Evolutionary conservation across 2,888 invertebrate genomes (phyloP), one percentile per base, ranked within the genome.

Genomic region (Stictocephala bisonia): DNA sequence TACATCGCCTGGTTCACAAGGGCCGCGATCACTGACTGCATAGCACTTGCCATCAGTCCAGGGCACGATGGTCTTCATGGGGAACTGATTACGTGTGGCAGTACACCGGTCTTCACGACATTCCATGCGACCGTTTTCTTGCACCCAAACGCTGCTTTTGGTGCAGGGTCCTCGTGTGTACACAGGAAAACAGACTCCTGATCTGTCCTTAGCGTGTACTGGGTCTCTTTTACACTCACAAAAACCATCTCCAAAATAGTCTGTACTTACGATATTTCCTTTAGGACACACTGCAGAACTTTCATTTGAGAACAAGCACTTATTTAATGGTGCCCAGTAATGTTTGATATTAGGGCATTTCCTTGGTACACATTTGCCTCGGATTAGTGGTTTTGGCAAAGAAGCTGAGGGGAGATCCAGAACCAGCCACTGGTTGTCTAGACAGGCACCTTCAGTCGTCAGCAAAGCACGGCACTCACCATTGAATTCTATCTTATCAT

Each of bases 181-280:
- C n/a, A 74, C 71, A 27, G 44, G 31, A 31, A 70, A 73, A 69
- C 77, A 77, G 11, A 13, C 41, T 1, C 70, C 73, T 11, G 31
- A 20, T 26, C 44, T 27, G 24, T 44, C 71, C 26, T 31, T 50
- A 9, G 58, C 67, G 64, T 72, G 74, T 7, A 73, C 60, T 1
- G 75, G 73, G 6, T 31, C 64, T 15, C 18, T 58, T 6, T 50
- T 71, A 58, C 78, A 78, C 27, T 60, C 68, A 64, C 78, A 78
- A 31, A 67, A 68, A n/a, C 77, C 78, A 26, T 73, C 71, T 2
- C 77, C 78, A 56, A 75, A 76, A 48, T 44, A 48, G 50, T 78
- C 74, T 13, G 44, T 60, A 7, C 18, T 18, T 3, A 77, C 50
- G 24, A 26, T 48, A 9, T 60, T 76, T 35, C 73, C 73, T 53